Conservation (phyloP, 2,113 vertebrate species). For the Formicarius rufipectus region DNA sequence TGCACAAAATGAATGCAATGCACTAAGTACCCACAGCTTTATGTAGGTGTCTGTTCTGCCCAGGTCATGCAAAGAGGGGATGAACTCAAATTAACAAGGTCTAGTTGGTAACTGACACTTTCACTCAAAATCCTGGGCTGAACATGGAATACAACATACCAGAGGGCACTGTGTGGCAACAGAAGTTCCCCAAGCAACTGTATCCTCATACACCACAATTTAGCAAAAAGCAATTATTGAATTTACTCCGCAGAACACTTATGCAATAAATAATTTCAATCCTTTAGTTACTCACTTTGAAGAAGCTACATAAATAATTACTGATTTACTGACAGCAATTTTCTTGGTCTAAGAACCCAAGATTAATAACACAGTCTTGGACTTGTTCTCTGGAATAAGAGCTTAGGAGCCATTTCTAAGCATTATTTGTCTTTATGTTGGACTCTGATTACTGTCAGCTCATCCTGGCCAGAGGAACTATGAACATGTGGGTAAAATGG, state of each 20-base stretch:
- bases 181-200: background rate
- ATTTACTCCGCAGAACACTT: background rate
- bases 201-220: accelerated
- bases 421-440: slow-evolving; percentile 17
- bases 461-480: background rate
- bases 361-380: background rate
- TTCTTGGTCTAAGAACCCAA: background rate
- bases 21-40: background rate
- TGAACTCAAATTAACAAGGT: background rate
- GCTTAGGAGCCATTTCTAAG: background rate
- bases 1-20: background rate
- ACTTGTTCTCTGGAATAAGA: background rate
- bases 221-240: background rate
- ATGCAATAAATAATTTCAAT: background rate
- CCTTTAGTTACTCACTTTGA: background rate
- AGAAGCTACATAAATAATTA: slow-evolving; percentile 42
- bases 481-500: background rate
- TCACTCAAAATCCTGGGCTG: background rate
- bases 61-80: background rate
- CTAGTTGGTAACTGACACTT: background rate
- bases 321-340: slow-evolving; percentile 26
- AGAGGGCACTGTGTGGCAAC: accelerated
- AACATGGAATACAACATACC: accelerated
- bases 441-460: slow-evolving; percentile 10
- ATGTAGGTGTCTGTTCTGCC: accelerated